Base-by-base conservation (phyloP, 2,113 vertebrate species). In the Epinephelus moara region DNA sequence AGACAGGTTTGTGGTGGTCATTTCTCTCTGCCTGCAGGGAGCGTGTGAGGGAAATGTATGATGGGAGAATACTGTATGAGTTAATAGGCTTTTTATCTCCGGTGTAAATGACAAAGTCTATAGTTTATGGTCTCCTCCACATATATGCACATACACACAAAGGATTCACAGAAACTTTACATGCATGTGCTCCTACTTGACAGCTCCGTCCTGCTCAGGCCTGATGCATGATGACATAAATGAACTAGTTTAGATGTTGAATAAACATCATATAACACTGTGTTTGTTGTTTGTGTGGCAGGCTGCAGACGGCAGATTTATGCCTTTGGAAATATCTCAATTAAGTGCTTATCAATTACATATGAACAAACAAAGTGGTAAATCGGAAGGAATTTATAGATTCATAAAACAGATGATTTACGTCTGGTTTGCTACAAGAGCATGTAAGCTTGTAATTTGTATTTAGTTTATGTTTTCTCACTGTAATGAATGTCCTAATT, bases 1-100 rank as follows among this genome's bases (percentile, higher is more conserved):
- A 74, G 92, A 91, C 90, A 89, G 92, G 55, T 92, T 92, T 93
- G 92, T 86, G 89, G 79, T 74, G 91, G 88, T 79, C 81, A 87
- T 92, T 87, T 85, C 74, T 89, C 85, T 81, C 42, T 49, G 72
- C 37, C 82, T 87, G 64, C 80, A 69, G 72, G 50, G 55, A 70
- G 78, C 14, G 55, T 80, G 68, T 69, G 82, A 74, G 75, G 27
- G 57, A 72, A 52, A 61, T 69, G 59, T 53, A n/a, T 82, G 86
- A 90, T 27, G 61, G 45, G 59, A 70, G 75, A n/a, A 62, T 47
- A 64, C 63, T 71, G 74, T 72, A 73, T 75, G 89, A 87, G 71
- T 84, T 88, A 89, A 91, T 79, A 85, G 87, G 82, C 78, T 88
- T 89, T 94, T 91, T 87, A 88, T 84, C 21, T 71, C 81, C 47